Conservation (phyloP, 2,113 vertebrate species). For the Onychorhynchus coronatus region DNA sequence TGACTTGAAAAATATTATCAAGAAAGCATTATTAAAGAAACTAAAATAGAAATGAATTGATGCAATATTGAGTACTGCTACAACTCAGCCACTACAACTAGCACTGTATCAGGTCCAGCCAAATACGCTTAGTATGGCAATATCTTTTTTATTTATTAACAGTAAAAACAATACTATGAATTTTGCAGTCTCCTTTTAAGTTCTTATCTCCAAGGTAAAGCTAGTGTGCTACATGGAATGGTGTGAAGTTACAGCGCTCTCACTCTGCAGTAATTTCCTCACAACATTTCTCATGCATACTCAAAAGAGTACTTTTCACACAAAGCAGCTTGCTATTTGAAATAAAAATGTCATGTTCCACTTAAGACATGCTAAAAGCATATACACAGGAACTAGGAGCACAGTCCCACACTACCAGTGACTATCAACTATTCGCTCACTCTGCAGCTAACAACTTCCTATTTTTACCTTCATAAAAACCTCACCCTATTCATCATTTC, state of each 20-base stretch:
- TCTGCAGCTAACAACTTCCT: background rate
- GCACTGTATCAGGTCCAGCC: background rate
- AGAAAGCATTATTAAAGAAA: background rate
- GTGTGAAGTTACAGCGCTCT: background rate
- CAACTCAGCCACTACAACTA: background rate
- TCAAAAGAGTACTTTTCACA: background rate
- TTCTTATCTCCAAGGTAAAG: background rate
- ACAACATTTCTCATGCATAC: background rate
- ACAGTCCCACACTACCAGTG: background rate
- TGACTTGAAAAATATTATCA: background rate
- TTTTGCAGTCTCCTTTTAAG: background rate
- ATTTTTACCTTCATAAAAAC: background rate
- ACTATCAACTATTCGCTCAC: background rate
- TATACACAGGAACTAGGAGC: background rate
- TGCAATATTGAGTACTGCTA: background rate
- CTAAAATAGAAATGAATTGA: background rate
- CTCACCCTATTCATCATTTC: accelerated
- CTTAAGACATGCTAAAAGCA: background rate
- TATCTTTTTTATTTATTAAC: background rate
- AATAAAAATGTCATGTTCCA: background rate
- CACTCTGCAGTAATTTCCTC: background rate
- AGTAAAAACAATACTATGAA: background rate
- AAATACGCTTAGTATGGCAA: background rate
- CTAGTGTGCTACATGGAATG: background rate
- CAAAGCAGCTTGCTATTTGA: background rate